phyloP scores from a whole-genome alignment of 2,888 invertebrate genomes.

The Standfussiana lucernea region DNA sequence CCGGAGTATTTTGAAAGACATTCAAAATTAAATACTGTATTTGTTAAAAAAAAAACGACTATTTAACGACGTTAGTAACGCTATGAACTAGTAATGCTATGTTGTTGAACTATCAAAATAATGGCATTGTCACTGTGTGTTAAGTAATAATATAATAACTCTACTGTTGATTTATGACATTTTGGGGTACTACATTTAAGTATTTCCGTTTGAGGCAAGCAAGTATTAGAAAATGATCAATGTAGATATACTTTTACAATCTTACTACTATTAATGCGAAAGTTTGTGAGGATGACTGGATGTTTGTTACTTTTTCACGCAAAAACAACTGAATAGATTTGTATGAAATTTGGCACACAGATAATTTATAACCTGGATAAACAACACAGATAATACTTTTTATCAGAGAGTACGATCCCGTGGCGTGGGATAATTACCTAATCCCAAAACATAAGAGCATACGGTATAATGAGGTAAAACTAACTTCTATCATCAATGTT shows the following conservation, averaged over 20 bases:
- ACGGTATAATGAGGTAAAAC: not conserved
- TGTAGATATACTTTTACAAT: not conserved
- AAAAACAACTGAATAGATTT: not conserved
- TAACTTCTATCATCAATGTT: not conserved
- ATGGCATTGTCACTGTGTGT: not conserved
- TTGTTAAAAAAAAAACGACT: not conserved
- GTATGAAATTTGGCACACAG: not conserved
- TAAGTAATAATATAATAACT: no score
- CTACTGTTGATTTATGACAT: not conserved
- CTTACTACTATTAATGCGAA: not conserved
- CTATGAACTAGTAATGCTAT: no score
- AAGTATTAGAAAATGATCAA: not conserved
- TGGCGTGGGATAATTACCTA: rapidly evolving
- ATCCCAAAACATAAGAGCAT: not conserved
- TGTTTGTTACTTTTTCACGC: not conserved
- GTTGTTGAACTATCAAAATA: not conserved
- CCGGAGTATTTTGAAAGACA: not conserved
- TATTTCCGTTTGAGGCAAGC: not conserved
- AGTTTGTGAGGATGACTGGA: not conserved
- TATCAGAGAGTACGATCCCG: not conserved
- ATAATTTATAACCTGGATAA: not conserved
- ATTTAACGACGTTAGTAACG: not conserved
- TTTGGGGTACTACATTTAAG: not conserved
- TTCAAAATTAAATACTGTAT: not conserved
- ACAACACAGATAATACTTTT: not conserved